Evolutionary conservation across 1,140 invertebrate species (phyloP).

Genomic region (Drosophila sulfurigaster): DNA sequence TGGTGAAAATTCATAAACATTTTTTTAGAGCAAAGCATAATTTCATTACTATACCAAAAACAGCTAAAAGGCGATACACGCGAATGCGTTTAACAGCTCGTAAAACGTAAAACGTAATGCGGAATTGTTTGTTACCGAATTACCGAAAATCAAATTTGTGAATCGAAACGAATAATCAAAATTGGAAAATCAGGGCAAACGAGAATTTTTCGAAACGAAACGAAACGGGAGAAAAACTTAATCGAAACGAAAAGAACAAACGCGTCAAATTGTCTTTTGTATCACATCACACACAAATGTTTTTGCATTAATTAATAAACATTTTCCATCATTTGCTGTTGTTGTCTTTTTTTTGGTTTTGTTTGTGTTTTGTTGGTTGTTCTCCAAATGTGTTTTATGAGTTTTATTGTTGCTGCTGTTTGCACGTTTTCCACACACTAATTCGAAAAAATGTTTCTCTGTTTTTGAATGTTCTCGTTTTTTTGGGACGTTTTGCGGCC

Average conservation of each 20-base stretch:
- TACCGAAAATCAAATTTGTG: slow-evolving; percentile 29
- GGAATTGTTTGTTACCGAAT: slow-evolving; percentile 11
- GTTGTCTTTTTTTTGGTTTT: neutral
- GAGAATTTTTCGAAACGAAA: neutral
- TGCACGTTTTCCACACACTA: slow-evolving; percentile 29
- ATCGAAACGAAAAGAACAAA: slow-evolving; percentile 66
- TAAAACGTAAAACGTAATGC: slow-evolving; percentile 44
- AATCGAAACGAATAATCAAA: slow-evolving; percentile 44
- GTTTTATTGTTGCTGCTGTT: slow-evolving; percentile 20
- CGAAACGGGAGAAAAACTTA: slow-evolving; percentile 42
- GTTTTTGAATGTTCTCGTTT: neutral
- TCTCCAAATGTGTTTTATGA: slow-evolving; percentile 14
- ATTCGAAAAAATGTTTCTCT: neutral
- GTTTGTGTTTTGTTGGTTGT: neutral
- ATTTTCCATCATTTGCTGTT: slow-evolving; percentile 9
- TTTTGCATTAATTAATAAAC: slow-evolving; percentile 37
- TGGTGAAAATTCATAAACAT: slow-evolving; percentile 60
- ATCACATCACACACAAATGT: slow-evolving; percentile 72
- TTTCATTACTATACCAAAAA: slow-evolving; percentile 37
- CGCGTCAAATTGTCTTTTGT: slow-evolving; percentile 61
- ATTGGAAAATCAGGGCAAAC: slow-evolving; percentile 18
- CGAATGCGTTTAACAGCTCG: slow-evolving; percentile 62
- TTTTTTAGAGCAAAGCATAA: slow-evolving; percentile 47
- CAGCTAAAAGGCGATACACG: slow-evolving; percentile 30
- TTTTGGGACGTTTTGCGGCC: slow-evolving; percentile 56